These are phyloP conservation scores for Anomalospiza imberbis DNA, from an alignment of 2,797 vertebrate genomes.

Conservation along the genomic window DNA sequence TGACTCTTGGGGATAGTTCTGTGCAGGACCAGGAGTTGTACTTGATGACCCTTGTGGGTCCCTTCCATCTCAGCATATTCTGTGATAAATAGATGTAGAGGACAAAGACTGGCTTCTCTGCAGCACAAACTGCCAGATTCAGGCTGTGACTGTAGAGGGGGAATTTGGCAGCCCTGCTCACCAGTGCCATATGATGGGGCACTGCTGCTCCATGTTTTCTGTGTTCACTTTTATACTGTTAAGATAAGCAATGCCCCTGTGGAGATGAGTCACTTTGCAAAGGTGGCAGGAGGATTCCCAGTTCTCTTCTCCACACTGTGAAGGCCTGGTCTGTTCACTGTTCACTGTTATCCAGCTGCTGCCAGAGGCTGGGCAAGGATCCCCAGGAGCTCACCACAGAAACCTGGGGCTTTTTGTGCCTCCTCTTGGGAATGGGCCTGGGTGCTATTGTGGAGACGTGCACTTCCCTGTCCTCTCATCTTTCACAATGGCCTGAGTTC, in stretches of 20 bases:
- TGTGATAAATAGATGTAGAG: background rate
- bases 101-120: background rate
- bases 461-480: background rate
- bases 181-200: background rate
- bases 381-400: background rate
- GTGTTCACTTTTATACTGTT: background rate
- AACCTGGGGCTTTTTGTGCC: background rate
- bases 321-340: background rate
- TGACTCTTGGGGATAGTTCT: background rate
- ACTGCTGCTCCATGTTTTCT: rapidly evolving
- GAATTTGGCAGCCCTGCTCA: background rate
- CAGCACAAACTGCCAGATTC: background rate
- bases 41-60: background rate
- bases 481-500: background rate
- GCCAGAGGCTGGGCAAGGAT: background rate
- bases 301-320: rapidly evolving
- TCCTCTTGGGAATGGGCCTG: background rate
- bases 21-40: background rate
- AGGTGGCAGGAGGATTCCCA: background rate
- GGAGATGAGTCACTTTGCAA: background rate
- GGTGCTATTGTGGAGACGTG: background rate
- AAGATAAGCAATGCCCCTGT: background rate
- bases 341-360: background rate
- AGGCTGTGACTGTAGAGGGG: background rate
- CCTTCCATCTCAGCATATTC: background rate